A percentile compares a stretch with the other conserved stretches of the same genome.
phyloP scores from a whole-genome alignment of 2,113 vertebrate genomes.

The Tachycineta bicolor region DNA sequence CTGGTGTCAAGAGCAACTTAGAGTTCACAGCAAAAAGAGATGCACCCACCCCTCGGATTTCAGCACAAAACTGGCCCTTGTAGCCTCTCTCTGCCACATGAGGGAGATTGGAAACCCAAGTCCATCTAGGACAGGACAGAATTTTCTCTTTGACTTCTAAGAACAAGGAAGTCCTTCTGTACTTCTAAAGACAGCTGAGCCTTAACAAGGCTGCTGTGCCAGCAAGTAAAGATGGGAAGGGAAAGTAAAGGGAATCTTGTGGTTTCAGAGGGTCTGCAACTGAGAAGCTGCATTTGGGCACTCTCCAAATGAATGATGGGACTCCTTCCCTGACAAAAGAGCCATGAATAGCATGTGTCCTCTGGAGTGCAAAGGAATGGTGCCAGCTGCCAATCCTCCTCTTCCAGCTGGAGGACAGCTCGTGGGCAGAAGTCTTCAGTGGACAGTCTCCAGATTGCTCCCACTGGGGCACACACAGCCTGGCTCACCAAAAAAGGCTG shows the following conservation, averaged over 20 bases:
- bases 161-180: background rate
- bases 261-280: background rate
- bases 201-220: background rate
- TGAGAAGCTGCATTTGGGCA: background rate
- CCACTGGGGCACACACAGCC: background rate
- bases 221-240: background rate
- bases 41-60: background rate
- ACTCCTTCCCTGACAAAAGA: background rate
- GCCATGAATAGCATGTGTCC: background rate
- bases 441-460: background rate
- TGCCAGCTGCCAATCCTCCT: background rate
- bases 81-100: background rate
- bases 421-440: background rate
- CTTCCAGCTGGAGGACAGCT: conserved; percentile 1
- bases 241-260: background rate
- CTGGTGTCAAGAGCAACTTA: background rate
- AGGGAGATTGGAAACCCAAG: background rate
- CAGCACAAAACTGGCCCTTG: background rate
- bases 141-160: background rate
- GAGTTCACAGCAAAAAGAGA: background rate
- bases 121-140: background rate
- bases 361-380: background rate
- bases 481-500: background rate
- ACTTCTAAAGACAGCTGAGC: background rate
- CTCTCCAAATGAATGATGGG: background rate